Conservation (phyloP, 23 tunicate genomes). For the Clavelina lepadiformis region DNA sequence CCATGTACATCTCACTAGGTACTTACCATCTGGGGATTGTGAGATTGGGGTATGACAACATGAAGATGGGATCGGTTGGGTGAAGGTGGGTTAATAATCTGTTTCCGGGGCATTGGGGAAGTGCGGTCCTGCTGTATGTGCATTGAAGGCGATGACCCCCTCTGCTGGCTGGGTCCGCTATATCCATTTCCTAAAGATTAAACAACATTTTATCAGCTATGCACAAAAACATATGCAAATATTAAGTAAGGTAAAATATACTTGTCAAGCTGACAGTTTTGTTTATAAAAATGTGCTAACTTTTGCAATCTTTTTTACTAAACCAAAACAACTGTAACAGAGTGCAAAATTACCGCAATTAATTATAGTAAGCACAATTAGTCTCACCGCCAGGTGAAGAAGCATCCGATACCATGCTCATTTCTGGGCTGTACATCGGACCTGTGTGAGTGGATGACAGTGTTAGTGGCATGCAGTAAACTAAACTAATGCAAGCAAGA, state of each 20-base stretch:
- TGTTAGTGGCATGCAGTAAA: too few relatives aligned
- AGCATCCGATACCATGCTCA: constrained; percentile 76
- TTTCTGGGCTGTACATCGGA: constrained; percentile 74
- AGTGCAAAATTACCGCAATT: too few relatives aligned
- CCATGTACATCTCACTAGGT: too few relatives aligned
- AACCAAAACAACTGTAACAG: too few relatives aligned
- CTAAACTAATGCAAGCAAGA: too few relatives aligned
- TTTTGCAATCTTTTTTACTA: too few relatives aligned
- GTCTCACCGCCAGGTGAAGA: constrained; percentile 65
- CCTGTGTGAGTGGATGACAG: constrained; percentile 30
- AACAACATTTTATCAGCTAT: too few relatives aligned
- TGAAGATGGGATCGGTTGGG: constrained; percentile 15
- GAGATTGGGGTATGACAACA: constrained; percentile 23
- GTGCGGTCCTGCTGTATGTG: constrained; percentile 48
- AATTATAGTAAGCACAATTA: not conserved
- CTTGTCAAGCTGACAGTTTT: too few relatives aligned
- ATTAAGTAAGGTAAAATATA: too few relatives aligned
- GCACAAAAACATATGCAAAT: too few relatives aligned
- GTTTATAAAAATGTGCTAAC: too few relatives aligned
- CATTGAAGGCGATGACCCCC: constrained; percentile 29
- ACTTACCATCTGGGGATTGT: too few relatives aligned
- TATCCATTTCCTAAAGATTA: constrained; percentile 27
- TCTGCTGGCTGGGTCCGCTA: constrained; percentile 14
- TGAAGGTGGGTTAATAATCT: constrained; percentile 34
- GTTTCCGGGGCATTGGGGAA: constrained; percentile 48